A percentile compares a stretch with the other conserved stretches of the same genome.
Evolutionary conservation across 2,797 vertebrate genomes (phyloP).

Genomic region (Enteromius trimaculatus): DNA sequence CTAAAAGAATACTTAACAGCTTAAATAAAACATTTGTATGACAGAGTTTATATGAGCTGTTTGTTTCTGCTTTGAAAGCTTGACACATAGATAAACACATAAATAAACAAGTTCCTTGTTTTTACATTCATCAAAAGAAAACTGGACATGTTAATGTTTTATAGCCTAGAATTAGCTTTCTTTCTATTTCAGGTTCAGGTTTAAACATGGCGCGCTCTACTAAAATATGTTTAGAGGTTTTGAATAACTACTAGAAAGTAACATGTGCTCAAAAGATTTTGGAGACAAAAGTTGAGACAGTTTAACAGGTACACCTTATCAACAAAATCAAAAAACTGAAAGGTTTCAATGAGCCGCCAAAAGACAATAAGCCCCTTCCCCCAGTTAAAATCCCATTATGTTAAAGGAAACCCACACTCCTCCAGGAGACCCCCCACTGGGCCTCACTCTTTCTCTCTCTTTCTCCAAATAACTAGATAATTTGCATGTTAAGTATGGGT

Average conservation of each 20-base stretch:
- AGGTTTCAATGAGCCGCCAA: constrained; percentile 60
- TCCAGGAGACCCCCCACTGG: constrained; percentile 49
- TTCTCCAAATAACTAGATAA: constrained; percentile 61
- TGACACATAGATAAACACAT: background rate
- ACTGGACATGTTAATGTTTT: too few species aligned
- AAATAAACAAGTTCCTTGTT: too few species aligned
- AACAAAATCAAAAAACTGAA: constrained; percentile 57
- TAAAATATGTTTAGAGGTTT: background rate
- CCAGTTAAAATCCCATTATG: constrained; percentile 62
- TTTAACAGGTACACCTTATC: constrained; percentile 52
- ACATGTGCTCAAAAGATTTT: constrained; percentile 1
- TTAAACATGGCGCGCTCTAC: background rate
- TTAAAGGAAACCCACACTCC: constrained; percentile 59
- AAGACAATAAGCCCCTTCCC: constrained; percentile 57
- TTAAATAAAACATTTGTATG: background rate
- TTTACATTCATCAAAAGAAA: too few species aligned
- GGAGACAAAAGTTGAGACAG: constrained; percentile 14
- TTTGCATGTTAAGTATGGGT: constrained; percentile 66
- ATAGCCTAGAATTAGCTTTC: background rate
- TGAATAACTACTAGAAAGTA: constrained; percentile 8
- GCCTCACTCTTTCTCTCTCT: constrained; percentile 51
- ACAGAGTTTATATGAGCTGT: background rate
- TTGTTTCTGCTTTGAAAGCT: background rate
- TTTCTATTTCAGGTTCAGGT: background rate
- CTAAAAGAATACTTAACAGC: background rate